A percentile compares a stretch with the other conserved stretches of the same genome.
Evolutionary conservation across 2,797 vertebrate species (phyloP).

Genomic region (Pangasius krempfi): DNA sequence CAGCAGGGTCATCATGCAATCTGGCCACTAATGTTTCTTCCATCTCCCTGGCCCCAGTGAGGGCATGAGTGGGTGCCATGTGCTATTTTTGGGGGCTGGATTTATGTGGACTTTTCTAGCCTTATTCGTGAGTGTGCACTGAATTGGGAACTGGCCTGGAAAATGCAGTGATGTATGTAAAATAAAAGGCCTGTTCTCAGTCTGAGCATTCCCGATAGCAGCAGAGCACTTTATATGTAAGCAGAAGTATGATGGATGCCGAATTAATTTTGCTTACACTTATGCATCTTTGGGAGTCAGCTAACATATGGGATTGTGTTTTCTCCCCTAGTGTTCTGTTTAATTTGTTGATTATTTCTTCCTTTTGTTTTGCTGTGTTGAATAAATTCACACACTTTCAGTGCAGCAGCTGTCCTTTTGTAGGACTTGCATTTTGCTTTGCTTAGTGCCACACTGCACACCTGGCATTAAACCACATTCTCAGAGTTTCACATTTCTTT

Average conservation of each 20-base stretch:
- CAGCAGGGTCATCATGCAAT: slow-evolving; percentile 25
- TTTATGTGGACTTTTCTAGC: slow-evolving; percentile 31
- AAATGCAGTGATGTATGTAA: slow-evolving; percentile 44
- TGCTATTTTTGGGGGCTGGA: slow-evolving; percentile 47
- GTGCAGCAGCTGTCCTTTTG: slow-evolving; percentile 51
- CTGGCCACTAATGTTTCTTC: slow-evolving; percentile 21
- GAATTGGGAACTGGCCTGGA: slow-evolving; percentile 51
- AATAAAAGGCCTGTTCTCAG: slow-evolving; percentile 21
- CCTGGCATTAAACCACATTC: slow-evolving; percentile 40
- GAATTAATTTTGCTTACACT: slow-evolving; percentile 22
- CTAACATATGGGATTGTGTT: slow-evolving; percentile 36
- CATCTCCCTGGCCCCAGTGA: neutral
- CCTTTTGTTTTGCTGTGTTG: slow-evolving; percentile 41
- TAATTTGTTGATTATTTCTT: slow-evolving; percentile 44
- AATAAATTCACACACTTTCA: slow-evolving; percentile 26
- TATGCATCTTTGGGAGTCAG: slow-evolving; percentile 11
- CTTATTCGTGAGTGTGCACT: slow-evolving; percentile 22
- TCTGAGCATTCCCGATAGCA: slow-evolving; percentile 7
- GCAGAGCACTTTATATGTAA: slow-evolving; percentile 23
- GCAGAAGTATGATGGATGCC: slow-evolving; percentile 29
- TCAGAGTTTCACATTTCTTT: slow-evolving; percentile 11
- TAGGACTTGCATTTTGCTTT: slow-evolving; percentile 47
- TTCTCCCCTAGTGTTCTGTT: slow-evolving; percentile 34
- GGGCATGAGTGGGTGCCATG: slow-evolving; percentile 19
- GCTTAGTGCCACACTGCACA: slow-evolving; percentile 35